Evolutionary conservation across 2,113 vertebrate species (phyloP).

Genomic region (Eublepharis macularius): DNA sequence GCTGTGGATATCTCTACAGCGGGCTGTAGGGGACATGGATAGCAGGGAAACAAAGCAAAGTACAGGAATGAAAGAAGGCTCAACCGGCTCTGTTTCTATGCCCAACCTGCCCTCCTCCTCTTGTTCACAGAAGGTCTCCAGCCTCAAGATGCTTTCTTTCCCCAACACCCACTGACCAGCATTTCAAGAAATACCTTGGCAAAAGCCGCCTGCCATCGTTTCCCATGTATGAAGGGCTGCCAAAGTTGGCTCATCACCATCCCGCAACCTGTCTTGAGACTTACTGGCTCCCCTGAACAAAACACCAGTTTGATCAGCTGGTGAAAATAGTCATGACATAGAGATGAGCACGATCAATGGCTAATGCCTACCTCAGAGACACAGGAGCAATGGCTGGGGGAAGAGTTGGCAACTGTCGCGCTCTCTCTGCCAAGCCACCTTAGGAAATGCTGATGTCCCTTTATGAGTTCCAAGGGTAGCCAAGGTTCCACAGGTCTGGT

Average conservation of each 20-base stretch:
- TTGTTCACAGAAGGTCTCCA: background rate
- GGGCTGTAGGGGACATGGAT: slow-evolving; percentile 47
- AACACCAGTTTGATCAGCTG: background rate
- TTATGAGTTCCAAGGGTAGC: background rate
- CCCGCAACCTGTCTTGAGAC: too few species aligned
- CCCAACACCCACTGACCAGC: too few species aligned
- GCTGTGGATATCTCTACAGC: slow-evolving; percentile 28
- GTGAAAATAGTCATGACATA: background rate
- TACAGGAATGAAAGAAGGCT: slow-evolving; percentile 8
- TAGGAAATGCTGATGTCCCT: background rate
- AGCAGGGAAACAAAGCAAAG: slow-evolving; percentile 34
- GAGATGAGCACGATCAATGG: background rate
- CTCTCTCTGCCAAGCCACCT: background rate
- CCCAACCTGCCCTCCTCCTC: background rate
- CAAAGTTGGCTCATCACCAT: too few species aligned
- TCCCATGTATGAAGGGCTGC: background rate
- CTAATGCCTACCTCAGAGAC: background rate
- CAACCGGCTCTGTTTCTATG: background rate
- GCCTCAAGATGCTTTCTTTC: background rate
- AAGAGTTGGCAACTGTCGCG: background rate
- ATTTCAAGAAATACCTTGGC: background rate
- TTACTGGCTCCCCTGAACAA: too few species aligned
- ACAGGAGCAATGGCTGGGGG: background rate
- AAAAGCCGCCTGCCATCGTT: too few species aligned
- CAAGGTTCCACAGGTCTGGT: background rate